These are phyloP conservation scores for Aphis gossypii DNA, from an alignment of 1,140 invertebrate species.

Conservation along the genomic window DNA sequence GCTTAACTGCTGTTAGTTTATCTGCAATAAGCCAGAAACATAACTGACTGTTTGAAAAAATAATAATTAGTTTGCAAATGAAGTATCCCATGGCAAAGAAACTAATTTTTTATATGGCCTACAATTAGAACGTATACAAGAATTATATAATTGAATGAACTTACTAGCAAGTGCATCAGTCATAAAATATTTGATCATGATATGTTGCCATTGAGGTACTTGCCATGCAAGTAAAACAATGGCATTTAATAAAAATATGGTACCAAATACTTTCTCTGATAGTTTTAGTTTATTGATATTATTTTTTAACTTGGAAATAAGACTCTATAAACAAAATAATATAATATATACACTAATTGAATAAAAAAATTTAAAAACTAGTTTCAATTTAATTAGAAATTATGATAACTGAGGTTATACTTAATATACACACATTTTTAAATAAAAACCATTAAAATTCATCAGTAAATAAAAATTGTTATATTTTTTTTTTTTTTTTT, in stretches of 20 bases:
- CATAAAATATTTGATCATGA: conserved; percentile 87
- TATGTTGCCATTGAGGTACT: conserved; percentile 73
- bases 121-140: background rate
- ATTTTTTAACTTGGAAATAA: conserved; percentile 67
- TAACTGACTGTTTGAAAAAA: no score
- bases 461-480: background rate
- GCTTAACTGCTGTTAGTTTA: no score
- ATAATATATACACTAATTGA: background rate
- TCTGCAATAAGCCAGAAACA: no score
- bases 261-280: conserved; percentile 80
- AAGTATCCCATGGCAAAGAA: no score
- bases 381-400: background rate
- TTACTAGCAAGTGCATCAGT: conserved; percentile 80
- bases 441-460: background rate
- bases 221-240: conserved; percentile 86
- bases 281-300: conserved; percentile 80
- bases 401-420: background rate
- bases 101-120: no score
- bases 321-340: background rate
- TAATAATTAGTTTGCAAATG: no score
- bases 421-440: background rate
- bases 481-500: no score
- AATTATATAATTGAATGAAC: background rate
- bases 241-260: conserved; percentile 80
- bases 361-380: background rate